A percentile compares a stretch with the other conserved stretches of the same genome.
phyloP scores from a whole-genome alignment of 2,113 vertebrate species.

The Anolis carolinensis region DNA sequence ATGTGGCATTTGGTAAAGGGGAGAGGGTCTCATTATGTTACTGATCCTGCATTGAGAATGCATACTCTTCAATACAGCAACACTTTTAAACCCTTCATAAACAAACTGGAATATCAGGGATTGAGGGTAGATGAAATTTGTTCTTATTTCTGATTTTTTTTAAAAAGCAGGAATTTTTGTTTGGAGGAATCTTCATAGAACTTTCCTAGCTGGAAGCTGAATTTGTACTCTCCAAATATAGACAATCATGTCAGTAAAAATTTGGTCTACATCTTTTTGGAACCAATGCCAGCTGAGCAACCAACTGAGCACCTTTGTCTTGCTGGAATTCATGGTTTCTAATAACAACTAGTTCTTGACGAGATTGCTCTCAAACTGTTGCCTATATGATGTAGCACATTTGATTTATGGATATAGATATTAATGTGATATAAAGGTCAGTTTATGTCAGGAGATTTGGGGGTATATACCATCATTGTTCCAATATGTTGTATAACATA shows the following conservation, averaged over 20 bases:
- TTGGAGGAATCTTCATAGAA: neutral
- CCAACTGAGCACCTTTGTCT: neutral
- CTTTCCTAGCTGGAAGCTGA: neutral
- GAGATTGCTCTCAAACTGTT: neutral
- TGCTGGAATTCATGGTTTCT: neutral
- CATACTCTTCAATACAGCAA: too few species aligned
- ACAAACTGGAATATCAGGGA: neutral
- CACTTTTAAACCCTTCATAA: neutral
- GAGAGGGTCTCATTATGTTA: too few species aligned
- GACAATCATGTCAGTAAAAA: neutral
- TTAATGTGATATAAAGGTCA: neutral
- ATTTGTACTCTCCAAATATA: neutral
- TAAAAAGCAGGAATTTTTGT: neutral
- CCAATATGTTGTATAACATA: conserved; percentile 46
- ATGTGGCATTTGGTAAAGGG: neutral
- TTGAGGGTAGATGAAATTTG: neutral
- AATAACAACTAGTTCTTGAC: neutral
- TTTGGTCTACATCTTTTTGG: neutral
- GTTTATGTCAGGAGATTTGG: neutral
- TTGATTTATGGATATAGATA: neutral
- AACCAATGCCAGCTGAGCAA: neutral
- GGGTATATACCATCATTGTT: neutral
- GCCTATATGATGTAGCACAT: neutral
- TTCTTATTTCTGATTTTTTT: too few species aligned
- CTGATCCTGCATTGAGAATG: too few species aligned